phyloP scores from a whole-genome alignment of 2,888 invertebrate genomes.

The Eupithecia inturbata region DNA sequence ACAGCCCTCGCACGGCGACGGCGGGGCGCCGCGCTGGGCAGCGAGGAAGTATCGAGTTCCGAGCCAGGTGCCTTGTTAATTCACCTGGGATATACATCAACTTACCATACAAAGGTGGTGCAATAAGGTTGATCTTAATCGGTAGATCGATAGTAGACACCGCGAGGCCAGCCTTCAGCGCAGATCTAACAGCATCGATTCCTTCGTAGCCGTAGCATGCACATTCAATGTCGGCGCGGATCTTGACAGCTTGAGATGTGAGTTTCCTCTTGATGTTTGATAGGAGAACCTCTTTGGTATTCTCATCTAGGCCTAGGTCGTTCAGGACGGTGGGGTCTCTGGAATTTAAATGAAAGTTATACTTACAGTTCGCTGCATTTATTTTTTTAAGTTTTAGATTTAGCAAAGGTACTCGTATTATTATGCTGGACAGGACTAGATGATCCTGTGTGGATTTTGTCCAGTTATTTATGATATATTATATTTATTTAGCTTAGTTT shows the following conservation, averaged over 20 bases:
- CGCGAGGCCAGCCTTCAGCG: conserved; percentile 94
- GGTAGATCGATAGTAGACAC: conserved; percentile 96
- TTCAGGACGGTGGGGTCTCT: conserved; percentile 97
- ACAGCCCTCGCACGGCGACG: no score
- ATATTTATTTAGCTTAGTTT: background rate
- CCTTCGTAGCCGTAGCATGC: conserved; percentile 93
- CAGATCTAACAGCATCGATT: conserved; percentile 98
- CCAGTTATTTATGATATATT: background rate
- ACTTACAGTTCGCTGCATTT: background rate
- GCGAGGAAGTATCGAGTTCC: no score
- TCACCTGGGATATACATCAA: background rate
- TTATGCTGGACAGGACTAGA: background rate
- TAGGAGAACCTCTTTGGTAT: conserved; percentile 95
- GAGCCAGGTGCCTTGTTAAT: no score
- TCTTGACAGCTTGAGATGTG: conserved; percentile 91
- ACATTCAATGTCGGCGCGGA: conserved; percentile 77
- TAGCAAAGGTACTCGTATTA: background rate
- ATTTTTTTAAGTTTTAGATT: background rate
- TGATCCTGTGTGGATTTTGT: background rate
- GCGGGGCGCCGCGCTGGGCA: no score
- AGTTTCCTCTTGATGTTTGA: conserved; percentile 97
- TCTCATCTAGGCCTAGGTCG: conserved; percentile 96
- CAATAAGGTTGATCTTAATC: conserved; percentile 99
- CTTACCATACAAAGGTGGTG: conserved; percentile 96
- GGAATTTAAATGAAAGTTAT: background rate